A percentile compares a stretch with the other conserved stretches of the same genome.
Evolutionary conservation across 2,797 vertebrate genomes (phyloP).

Genomic region (Poeciliopsis paucimaculata): DNA sequence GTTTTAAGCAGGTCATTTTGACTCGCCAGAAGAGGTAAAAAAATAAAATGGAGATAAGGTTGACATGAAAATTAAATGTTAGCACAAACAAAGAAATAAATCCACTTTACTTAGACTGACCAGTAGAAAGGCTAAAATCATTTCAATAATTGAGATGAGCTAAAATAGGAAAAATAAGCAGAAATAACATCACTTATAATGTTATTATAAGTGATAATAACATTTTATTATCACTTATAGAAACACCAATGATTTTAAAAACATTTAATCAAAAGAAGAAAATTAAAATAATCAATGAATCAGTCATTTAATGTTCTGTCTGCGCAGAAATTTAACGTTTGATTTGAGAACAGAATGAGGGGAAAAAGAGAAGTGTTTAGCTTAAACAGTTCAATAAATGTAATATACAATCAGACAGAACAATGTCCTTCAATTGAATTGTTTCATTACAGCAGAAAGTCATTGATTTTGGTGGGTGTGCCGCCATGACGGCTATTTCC

Average conservation of each 20-base stretch:
- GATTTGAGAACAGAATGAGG: constrained; percentile 27
- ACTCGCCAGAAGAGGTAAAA: neutral
- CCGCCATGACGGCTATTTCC: constrained; percentile 57
- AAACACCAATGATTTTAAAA: neutral
- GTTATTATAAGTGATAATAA: too few species aligned
- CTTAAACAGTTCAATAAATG: constrained; percentile 26
- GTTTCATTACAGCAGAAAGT: constrained; percentile 26
- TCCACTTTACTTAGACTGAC: neutral
- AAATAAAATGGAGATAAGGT: neutral
- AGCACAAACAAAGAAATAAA: neutral
- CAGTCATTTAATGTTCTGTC: neutral
- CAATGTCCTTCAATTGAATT: constrained; percentile 32
- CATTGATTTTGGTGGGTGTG: constrained; percentile 1
- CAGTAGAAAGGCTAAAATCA: neutral
- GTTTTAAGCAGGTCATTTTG: neutral
- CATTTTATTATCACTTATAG: neutral
- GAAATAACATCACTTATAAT: too few species aligned
- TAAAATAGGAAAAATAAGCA: neutral
- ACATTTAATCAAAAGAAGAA: neutral
- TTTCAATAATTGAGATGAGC: neutral
- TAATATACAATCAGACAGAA: constrained; percentile 21
- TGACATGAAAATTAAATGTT: neutral
- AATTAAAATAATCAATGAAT: neutral
- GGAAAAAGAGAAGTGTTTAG: constrained; percentile 32
- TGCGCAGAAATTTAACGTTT: neutral